phyloP scores from a whole-genome alignment of 2,888 invertebrate species.

The Apeira syringaria region DNA sequence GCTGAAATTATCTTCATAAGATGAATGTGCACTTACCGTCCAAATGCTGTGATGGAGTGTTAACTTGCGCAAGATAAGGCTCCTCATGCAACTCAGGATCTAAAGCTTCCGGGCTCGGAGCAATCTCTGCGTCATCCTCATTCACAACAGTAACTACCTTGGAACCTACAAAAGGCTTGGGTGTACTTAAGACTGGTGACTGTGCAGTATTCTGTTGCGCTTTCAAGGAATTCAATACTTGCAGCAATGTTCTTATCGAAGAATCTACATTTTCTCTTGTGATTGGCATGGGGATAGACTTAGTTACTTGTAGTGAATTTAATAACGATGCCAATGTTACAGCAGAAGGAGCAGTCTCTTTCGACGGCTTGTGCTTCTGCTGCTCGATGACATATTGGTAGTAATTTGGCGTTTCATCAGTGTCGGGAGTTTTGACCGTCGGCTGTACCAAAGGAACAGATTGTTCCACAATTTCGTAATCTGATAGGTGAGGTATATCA shows the following conservation, averaged over 20 bases:
- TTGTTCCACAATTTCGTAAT: slow-evolving; percentile 45
- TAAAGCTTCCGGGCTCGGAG: slow-evolving; percentile 22
- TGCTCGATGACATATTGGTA: slow-evolving; percentile 58
- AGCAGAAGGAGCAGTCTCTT: slow-evolving; percentile 43
- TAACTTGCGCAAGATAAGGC: slow-evolving; percentile 62
- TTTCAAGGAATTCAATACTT: slow-evolving; percentile 88
- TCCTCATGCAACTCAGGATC: slow-evolving; percentile 58
- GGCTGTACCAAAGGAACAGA: slow-evolving; percentile 40
- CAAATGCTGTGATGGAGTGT: slow-evolving; percentile 68
- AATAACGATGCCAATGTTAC: slow-evolving; percentile 80
- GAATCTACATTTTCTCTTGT: slow-evolving; percentile 91
- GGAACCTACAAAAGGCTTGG: slow-evolving; percentile 59
- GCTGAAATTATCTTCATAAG: too few relatives aligned
- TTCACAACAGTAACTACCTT: slow-evolving; percentile 38
- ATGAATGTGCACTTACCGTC: too few relatives aligned
- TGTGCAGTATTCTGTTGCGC: slow-evolving; percentile 64
- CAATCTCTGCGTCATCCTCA: slow-evolving; percentile 23
- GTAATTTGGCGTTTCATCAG: slow-evolving; percentile 54
- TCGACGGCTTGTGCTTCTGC: slow-evolving; percentile 42
- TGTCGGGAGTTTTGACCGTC: slow-evolving; percentile 35
- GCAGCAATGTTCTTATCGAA: slow-evolving; percentile 90
- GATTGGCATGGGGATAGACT: slow-evolving; percentile 89
- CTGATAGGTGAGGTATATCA: slow-evolving; percentile 29
- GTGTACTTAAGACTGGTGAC: slow-evolving; percentile 60
- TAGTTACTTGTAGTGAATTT: slow-evolving; percentile 88